phyloP scores from a whole-genome alignment of 2,797 vertebrate genomes.

The Eidolon dupreanum region DNA sequence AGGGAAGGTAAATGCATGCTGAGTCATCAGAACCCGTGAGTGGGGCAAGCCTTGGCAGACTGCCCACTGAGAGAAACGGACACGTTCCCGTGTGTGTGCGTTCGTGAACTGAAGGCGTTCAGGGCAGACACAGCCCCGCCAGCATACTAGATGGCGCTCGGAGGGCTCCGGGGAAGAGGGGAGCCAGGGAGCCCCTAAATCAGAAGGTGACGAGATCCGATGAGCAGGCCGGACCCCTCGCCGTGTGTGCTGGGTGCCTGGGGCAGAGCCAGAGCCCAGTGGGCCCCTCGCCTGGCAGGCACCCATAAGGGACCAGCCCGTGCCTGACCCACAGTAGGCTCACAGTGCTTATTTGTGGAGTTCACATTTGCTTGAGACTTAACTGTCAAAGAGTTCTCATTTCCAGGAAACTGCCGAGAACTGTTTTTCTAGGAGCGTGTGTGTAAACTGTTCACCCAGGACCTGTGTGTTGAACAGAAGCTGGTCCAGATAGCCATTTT shows the following conservation, averaged over 20 bases:
- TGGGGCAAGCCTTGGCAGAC: background rate
- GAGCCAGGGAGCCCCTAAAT: background rate
- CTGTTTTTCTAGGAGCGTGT: fast-evolving
- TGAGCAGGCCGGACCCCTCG: fast-evolving
- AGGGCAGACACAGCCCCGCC: background rate
- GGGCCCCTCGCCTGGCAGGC: fast-evolving
- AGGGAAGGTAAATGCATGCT: background rate
- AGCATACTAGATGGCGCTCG: background rate
- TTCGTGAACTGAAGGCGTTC: background rate
- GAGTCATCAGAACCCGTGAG: fast-evolving
- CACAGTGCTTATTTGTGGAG: fast-evolving
- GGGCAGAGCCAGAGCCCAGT: fast-evolving
- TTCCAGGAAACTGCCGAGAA: background rate
- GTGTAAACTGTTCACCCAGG: background rate
- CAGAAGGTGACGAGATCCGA: background rate
- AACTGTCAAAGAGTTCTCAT: background rate
- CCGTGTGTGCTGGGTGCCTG: background rate
- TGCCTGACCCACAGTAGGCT: background rate
- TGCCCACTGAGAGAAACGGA: fast-evolving
- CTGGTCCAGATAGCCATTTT: background rate
- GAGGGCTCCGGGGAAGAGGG: background rate
- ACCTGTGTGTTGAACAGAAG: background rate
- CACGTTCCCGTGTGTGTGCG: fast-evolving
- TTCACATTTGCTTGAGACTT: fast-evolving
- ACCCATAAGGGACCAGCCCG: fast-evolving